A percentile compares a stretch with the other conserved stretches of the same genome.
Evolutionary conservation across 1,140 invertebrate species (phyloP).

Genomic region (Berghia stephanieae): DNA sequence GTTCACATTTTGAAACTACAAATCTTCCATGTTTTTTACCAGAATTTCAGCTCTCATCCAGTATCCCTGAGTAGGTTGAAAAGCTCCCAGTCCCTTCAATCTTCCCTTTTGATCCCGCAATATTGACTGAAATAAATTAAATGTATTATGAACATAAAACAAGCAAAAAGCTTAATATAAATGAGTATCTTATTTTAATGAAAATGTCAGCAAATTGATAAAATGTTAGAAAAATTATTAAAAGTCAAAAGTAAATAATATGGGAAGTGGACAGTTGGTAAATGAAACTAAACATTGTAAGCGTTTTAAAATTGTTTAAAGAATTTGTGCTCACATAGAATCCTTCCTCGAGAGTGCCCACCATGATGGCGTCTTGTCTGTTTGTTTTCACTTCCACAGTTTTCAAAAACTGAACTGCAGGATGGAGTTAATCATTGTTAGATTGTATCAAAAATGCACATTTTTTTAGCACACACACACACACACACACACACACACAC

Average conservation of each 20-base stretch:
- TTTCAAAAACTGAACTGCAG: conserved; percentile 39
- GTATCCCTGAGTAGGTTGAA: conserved; percentile 38
- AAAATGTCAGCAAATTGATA: not conserved
- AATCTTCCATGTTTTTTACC: conserved; percentile 21
- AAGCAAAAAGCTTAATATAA: not conserved
- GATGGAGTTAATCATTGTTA: too few relatives aligned
- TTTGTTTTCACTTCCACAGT: conserved; percentile 31
- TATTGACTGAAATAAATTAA: conserved; percentile 28
- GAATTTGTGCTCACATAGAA: too few relatives aligned
- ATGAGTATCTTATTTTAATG: not conserved
- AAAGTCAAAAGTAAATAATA: not conserved
- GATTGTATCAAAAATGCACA: too few relatives aligned
- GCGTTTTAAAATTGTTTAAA: too few relatives aligned
- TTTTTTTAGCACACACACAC: too few relatives aligned
- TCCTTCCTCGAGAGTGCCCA: conserved; percentile 36
- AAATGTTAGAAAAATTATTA: not conserved
- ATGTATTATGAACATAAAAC: not conserved
- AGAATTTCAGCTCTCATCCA: conserved; percentile 37
- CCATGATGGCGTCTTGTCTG: conserved; percentile 21
- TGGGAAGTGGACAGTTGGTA: not conserved
- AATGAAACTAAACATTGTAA: not conserved
- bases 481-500: too few relatives aligned
- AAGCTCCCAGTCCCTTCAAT: conserved; percentile 33
- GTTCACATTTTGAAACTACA: not conserved
- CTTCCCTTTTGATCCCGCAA: conserved; percentile 29